These are phyloP conservation scores for Labeo catla DNA, from an alignment of 2,113 vertebrate species.

Conservation along the genomic window DNA sequence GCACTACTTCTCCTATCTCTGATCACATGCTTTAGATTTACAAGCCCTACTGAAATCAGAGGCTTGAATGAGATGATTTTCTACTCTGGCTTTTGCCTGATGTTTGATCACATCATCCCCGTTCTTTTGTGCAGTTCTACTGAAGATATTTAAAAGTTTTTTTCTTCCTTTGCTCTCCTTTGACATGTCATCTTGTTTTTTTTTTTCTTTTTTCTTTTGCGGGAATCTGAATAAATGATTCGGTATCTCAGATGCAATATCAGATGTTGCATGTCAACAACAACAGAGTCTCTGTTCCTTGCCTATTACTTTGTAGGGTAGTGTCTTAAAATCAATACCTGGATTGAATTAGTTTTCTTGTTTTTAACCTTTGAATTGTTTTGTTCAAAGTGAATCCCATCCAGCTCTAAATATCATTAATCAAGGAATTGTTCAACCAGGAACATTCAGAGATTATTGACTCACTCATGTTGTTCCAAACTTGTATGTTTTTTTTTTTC, in stretches of 20 bases:
- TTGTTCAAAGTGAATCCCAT: slow-evolving; percentile 59
- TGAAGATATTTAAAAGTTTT: neutral
- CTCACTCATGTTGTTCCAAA: neutral
- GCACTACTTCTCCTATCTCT: slow-evolving; percentile 8
- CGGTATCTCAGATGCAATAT: neutral
- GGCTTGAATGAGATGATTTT: neutral
- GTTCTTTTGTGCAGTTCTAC: neutral
- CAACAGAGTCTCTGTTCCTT: neutral
- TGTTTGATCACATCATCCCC: slow-evolving; percentile 7
- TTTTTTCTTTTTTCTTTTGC: neutral
- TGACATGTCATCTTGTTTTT: neutral
- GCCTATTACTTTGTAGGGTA: slow-evolving; percentile 48
- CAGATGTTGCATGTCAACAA: slow-evolving; percentile 34
- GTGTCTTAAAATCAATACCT: slow-evolving; percentile 66
- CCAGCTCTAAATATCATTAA: slow-evolving; percentile 55
- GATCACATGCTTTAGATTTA: slow-evolving; percentile 34
- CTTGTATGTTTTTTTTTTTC: neutral
- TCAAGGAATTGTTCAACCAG: slow-evolving; percentile 53
- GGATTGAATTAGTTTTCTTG: slow-evolving; percentile 61
- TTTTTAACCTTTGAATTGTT: slow-evolving; percentile 65
- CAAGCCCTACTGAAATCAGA: slow-evolving; percentile 13
- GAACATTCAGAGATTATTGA: neutral
- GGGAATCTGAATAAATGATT: neutral
- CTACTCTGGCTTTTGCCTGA: neutral
- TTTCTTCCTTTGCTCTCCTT: neutral